A percentile compares a stretch with the other conserved stretches of the same genome.
Conservation (phyloP, 2,888 invertebrate genomes). For the Lordiphosa fenestrarum region DNA sequence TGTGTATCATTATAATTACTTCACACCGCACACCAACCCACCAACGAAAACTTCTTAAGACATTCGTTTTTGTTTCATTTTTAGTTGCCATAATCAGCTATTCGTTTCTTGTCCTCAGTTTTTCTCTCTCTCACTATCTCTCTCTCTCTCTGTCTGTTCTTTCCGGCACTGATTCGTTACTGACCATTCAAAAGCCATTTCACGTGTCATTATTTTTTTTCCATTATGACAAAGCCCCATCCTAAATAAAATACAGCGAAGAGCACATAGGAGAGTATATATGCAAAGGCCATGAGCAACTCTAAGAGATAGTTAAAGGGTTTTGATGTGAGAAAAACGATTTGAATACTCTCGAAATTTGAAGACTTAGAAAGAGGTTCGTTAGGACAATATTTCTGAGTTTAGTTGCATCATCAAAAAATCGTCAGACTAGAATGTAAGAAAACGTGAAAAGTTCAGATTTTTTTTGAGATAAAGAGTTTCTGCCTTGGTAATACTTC, state of each 20-base stretch:
- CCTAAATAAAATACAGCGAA: constrained; percentile 73
- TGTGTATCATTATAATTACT: constrained; percentile 10
- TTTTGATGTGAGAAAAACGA: too few species aligned
- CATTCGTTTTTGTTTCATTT: constrained; percentile 23
- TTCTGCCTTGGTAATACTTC: too few species aligned
- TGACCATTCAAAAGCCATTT: constrained; percentile 79
- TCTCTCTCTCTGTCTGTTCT: constrained; percentile 11
- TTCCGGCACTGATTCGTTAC: constrained; percentile 59
- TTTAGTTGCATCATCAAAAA: too few species aligned
- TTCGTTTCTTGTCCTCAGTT: constrained; percentile 44
- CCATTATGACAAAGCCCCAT: constrained; percentile 76
- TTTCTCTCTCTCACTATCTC: constrained; percentile 14
- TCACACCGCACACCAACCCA: constrained; percentile 12
- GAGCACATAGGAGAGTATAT: constrained; percentile 55
- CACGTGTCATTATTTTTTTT: constrained; percentile 75
- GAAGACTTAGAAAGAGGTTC: too few species aligned
- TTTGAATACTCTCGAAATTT: too few species aligned
- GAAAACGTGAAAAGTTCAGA: too few species aligned
- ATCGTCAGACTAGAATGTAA: too few species aligned
- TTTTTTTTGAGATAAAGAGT: too few species aligned
- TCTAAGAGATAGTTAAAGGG: too few species aligned
- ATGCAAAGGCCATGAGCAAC: constrained; percentile 8
- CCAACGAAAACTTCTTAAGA: constrained; percentile 6
- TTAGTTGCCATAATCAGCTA: constrained; percentile 41
- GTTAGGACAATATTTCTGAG: too few species aligned